Conservation (phyloP, 2,888 invertebrate species). For the Nomada flava region DNA sequence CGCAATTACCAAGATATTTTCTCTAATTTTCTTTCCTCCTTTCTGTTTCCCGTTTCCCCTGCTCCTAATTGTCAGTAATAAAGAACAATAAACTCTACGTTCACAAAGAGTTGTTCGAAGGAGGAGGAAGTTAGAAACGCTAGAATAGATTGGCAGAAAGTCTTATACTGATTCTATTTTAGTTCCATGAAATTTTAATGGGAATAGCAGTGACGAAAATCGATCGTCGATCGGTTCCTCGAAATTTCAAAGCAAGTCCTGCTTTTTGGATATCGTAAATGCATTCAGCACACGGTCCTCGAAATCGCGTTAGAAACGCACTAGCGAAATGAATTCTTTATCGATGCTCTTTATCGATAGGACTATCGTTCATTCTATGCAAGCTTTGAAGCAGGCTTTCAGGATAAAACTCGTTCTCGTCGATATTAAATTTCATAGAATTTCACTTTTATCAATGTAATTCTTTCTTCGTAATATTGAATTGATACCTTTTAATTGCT, state of each 20-base stretch:
- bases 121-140: not conserved
- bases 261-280: conserved; percentile 10
- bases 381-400: not conserved
- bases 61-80: not conserved
- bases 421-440: too few relatives aligned
- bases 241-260: not conserved
- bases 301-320: not conserved
- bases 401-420: not conserved
- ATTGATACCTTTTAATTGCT: too few relatives aligned
- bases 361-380: not conserved
- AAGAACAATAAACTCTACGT: conserved; percentile 2
- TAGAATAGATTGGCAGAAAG: not conserved
- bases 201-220: not conserved
- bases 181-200: not conserved
- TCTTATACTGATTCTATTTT: not conserved
- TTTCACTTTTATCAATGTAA: too few relatives aligned
- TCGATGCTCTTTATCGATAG: conserved; percentile 21
- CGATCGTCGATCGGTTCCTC: not conserved
- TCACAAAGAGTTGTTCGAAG: not conserved
- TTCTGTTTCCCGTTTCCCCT: too few relatives aligned
- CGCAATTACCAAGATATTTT: conserved; percentile 4
- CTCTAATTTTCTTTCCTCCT: not conserved
- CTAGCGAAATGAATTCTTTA: conserved; percentile 22
- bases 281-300: not conserved
- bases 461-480: too few relatives aligned